Base-by-base conservation (phyloP, 2,113 vertebrate species). In the Maccullochella peelii region DNA sequence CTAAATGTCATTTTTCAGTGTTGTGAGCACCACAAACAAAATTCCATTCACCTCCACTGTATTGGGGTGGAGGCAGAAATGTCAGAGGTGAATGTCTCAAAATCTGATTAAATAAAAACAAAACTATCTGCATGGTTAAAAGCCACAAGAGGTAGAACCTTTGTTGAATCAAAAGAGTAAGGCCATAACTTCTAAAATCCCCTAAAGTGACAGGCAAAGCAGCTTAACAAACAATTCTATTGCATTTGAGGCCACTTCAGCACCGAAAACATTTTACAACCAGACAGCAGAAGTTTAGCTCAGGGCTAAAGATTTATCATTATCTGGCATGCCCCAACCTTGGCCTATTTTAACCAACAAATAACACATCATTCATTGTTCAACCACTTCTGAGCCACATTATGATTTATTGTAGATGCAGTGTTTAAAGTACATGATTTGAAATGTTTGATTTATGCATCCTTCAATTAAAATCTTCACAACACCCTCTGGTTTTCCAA, bases 361-460 rank as follows among this genome's bases (percentile, higher is more conserved):
- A 88, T 80, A 91, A 75, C 67, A 86, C 30, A 77, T 65, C 73
- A 36, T 8, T 86, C 68, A 82, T 79, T 88, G 84, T 83, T 86
- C 77, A 85, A 47, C 86, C 73, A 72, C 77, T 62, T 73, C 30
- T 52, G 50, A 86, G 80, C 65, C 77, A 85, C 36, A 77, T 79
- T 15, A 16, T 73, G 82, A 89, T 91, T 87, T 89, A 91, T 71
- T 63, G 66, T 58, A 59, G 62, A 78, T 67, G 27, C 61, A 71
- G 70, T 49, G 5, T 77, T 84, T 52, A 88, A 86, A 86, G 57
- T 42, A 79, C 30, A 42, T 59, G 75, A 67, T 74, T 52, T 77
- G 70, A 86, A 73, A 63, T 44, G 49, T 94, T 58, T 94, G 92
- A 94, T 94, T 94, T 93, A 93, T 90, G 85, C 15, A 33, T 85